Percentiles rank a stretch among this genome's conserved stretches.
These are phyloP conservation scores for Hedya salicella DNA, from an alignment of 2,888 invertebrate genomes.

Conservation along the genomic window DNA sequence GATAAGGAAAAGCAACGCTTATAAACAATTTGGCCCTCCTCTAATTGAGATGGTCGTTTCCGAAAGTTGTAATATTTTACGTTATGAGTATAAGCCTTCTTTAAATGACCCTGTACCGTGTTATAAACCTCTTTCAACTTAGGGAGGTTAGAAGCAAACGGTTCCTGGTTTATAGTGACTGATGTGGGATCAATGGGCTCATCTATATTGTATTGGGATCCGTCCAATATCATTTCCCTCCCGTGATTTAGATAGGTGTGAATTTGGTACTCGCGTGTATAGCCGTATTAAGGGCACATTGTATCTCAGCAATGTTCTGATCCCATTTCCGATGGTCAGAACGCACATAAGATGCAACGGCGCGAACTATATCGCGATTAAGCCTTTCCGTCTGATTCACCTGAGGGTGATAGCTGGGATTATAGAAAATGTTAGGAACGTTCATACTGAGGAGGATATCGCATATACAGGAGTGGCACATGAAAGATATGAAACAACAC, in stretches of 20 bases:
- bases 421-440: neutral
- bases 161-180: too few relatives aligned
- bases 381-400: neutral
- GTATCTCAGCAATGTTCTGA: neutral
- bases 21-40: neutral
- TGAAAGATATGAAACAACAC: too few relatives aligned
- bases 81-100: neutral
- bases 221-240: neutral
- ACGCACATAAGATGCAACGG: neutral
- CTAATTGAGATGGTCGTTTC: neutral
- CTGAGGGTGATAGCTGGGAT: slow-evolving; percentile 8
- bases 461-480: too few relatives aligned
- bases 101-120: too few relatives aligned
- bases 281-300: slow-evolving; percentile 5
- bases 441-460: too few relatives aligned
- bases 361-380: neutral
- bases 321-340: slow-evolving; percentile 4
- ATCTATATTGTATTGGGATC: neutral
- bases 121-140: neutral
- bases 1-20: neutral
- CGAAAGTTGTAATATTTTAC: neutral
- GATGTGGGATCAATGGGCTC: neutral
- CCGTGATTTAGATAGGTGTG: slow-evolving; percentile 1
- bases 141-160: too few relatives aligned
- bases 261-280: slow-evolving; percentile 1